Evolutionary conservation across 1,140 invertebrate genomes (phyloP).

Genomic region (Heliconius hermathena): DNA sequence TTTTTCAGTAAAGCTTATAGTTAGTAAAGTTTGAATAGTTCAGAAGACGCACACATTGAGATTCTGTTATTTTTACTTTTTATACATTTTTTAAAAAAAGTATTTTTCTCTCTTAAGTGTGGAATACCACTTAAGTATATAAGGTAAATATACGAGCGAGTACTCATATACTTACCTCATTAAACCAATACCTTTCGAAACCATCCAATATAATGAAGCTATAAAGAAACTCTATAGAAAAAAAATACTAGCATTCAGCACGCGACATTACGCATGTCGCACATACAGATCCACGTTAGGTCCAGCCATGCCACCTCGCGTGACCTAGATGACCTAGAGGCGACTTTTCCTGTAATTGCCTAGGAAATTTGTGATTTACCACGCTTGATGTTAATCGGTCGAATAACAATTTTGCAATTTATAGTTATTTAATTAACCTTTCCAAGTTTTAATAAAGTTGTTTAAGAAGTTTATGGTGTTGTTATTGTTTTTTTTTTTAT

Average conservation of each 20-base stretch:
- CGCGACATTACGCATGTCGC: constrained; percentile 33
- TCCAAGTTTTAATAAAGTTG: not conserved
- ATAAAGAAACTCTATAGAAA: constrained; percentile 31
- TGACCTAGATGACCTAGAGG: constrained; percentile 52
- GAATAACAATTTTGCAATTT: constrained; percentile 4
- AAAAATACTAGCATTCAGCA: constrained; percentile 24
- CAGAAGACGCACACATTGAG: no score
- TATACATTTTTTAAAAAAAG: no score
- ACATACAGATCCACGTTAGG: constrained; percentile 45
- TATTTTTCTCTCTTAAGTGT: no score
- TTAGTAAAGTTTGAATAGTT: no score
- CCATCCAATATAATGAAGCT: constrained; percentile 40
- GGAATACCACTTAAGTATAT: not conserved
- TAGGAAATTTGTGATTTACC: constrained; percentile 27
- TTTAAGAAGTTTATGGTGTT: not conserved
- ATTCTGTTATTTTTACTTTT: no score
- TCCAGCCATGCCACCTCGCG: constrained; percentile 61
- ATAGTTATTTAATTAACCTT: not conserved
- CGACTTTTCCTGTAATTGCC: constrained; percentile 12
- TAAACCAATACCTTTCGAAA: constrained; percentile 25
- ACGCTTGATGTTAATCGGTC: constrained; percentile 25
- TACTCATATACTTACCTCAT: not conserved
- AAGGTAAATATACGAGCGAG: no score
- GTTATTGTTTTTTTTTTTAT: no score
- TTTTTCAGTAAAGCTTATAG: no score